These are phyloP conservation scores for Quiscalus mexicanus DNA, from an alignment of 2,113 vertebrate genomes.

Conservation along the genomic window DNA sequence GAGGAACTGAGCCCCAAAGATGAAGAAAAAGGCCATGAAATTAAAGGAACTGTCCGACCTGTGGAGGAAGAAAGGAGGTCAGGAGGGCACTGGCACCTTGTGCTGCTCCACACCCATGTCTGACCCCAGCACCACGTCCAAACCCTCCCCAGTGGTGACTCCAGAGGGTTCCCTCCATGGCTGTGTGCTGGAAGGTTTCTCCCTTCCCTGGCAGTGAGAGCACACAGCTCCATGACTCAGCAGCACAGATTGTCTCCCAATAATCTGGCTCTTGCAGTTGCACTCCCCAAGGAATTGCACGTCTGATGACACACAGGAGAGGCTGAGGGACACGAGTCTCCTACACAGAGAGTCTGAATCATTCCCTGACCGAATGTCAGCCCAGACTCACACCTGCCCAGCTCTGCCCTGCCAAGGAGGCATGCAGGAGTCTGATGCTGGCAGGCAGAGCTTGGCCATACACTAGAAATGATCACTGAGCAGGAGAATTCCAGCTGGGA, in stretches of 20 bases:
- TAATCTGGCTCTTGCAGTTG: neutral
- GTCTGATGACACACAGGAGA: neutral
- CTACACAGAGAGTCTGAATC: neutral
- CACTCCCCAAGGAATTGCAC: neutral
- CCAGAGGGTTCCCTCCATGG: neutral
- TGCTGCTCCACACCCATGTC: neutral
- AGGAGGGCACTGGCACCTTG: neutral
- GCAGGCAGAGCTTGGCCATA: neutral
- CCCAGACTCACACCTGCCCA: neutral
- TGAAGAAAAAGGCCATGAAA: slow-evolving; percentile 96
- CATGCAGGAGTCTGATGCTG: neutral
- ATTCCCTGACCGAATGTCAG: neutral
- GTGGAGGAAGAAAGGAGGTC: neutral
- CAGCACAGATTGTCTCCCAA: neutral
- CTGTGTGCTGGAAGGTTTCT: neutral
- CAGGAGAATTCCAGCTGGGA: neutral
- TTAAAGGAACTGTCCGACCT: slow-evolving; percentile 97
- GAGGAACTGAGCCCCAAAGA: slow-evolving; percentile 89
- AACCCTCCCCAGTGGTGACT: neutral
- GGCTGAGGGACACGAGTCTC: neutral
- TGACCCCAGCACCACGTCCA: neutral
- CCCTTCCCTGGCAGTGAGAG: neutral
- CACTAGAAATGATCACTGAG: neutral
- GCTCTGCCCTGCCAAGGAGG: neutral
- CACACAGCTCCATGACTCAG: neutral